Conservation (phyloP, 1,140 invertebrate genomes). For the Drosophila cardini region DNA sequence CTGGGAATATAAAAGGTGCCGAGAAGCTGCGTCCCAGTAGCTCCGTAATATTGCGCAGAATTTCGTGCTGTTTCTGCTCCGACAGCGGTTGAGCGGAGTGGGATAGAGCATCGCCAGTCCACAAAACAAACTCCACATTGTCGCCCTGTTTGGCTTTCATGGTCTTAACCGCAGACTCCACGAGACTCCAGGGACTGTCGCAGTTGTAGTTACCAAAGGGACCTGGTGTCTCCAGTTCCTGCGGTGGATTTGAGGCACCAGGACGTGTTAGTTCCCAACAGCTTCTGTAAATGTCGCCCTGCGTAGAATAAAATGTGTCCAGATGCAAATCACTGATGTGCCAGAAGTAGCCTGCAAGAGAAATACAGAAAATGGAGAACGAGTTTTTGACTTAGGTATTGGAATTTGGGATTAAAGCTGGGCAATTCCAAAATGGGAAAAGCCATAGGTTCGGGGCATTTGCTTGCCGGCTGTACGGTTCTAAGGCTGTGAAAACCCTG, state of each 20-base stretch:
- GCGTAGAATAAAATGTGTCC: slow-evolving; percentile 91
- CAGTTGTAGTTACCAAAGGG: slow-evolving; percentile 93
- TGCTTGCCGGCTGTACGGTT: slow-evolving; percentile 49
- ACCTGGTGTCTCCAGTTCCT: slow-evolving; percentile 85
- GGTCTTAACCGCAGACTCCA: slow-evolving; percentile 92
- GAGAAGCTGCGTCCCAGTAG: slow-evolving; percentile 91
- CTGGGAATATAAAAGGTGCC: slow-evolving; percentile 93
- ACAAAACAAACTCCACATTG: slow-evolving; percentile 95
- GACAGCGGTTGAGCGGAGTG: slow-evolving; percentile 86
- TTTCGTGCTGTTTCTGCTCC: slow-evolving; percentile 88
- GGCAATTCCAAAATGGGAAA: slow-evolving; percentile 66
- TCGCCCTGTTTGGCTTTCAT: slow-evolving; percentile 92
- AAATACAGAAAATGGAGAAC: slow-evolving; percentile 62
- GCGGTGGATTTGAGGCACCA: slow-evolving; percentile 15
- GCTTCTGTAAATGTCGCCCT: slow-evolving; percentile 87
- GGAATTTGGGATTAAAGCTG: slow-evolving; percentile 40
- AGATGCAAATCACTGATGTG: slow-evolving; percentile 96
- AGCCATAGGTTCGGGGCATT: slow-evolving; percentile 41
- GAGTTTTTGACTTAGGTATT: background rate
- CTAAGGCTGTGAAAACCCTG: slow-evolving; percentile 40
- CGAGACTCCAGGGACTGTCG: slow-evolving; percentile 93
- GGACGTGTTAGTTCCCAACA: slow-evolving; percentile 85
- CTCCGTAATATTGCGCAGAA: slow-evolving; percentile 91
- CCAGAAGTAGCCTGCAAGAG: slow-evolving; percentile 94
- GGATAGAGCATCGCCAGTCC: slow-evolving; percentile 93